These are phyloP conservation scores for Brachypalpus laphriformis DNA, from an alignment of 2,888 invertebrate species.

Conservation along the genomic window DNA sequence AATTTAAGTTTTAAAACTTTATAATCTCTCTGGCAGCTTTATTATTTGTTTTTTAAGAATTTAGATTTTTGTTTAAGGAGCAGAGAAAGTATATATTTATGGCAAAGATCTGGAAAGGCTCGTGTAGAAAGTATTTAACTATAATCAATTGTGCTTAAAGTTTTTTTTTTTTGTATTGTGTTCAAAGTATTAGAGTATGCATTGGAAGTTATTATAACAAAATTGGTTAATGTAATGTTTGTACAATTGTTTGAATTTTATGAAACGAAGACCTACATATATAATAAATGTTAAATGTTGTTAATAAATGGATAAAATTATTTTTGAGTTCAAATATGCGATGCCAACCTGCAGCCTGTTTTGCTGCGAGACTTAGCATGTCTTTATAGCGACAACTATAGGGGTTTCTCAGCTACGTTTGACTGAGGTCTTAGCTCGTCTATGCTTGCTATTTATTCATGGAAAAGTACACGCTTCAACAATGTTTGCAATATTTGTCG, in stretches of 20 bases:
- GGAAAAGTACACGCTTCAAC: no score
- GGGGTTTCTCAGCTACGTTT: no score
- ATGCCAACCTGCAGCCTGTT: no score
- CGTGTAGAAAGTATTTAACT: slow-evolving; percentile 26
- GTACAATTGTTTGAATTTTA: slow-evolving; percentile 3
- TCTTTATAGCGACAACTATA: no score
- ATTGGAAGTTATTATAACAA: no score
- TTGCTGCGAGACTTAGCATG: no score
- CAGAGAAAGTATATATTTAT: neutral
- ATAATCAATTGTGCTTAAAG: slow-evolving; percentile 24
- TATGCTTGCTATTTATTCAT: no score
- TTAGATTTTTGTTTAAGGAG: neutral
- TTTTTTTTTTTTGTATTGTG: slow-evolving; percentile 39
- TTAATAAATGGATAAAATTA: slow-evolving; percentile 18
- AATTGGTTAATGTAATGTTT: slow-evolving; percentile 13
- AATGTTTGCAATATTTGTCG: no score
- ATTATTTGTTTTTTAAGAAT: neutral
- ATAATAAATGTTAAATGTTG: slow-evolving; percentile 40
- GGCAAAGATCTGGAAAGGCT: slow-evolving; percentile 53
- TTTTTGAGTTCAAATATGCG: no score
- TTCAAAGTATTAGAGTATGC: slow-evolving; percentile 41
- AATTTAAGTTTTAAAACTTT: neutral
- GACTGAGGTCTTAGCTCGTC: no score
- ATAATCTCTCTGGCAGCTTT: neutral
- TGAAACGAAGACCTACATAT: neutral